Base-by-base conservation (phyloP, 2,113 vertebrate species). In the Hiodon alosoides region DNA sequence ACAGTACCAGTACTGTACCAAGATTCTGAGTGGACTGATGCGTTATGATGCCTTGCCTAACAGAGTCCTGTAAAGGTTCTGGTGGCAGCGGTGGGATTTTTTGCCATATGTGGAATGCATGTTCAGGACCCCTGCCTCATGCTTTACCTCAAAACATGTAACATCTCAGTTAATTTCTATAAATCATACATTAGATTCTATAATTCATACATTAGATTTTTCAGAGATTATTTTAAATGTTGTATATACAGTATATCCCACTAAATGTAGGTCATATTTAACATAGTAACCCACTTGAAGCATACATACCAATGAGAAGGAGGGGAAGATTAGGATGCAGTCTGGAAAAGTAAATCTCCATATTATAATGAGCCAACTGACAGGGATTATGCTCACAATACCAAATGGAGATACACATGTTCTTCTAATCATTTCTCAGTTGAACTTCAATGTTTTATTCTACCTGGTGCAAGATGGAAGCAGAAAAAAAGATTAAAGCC, bases 261-360 rank as follows among this genome's bases (percentile, higher is more conserved):
- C 70, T 71, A 57, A 71, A 59, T 71, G 58, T 31, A 31, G 31
- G 31, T 31, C 46, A 71, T 71, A 74, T 54, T 65, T 64, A 66
- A 66, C 52, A 66, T 66, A 74, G 31, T 64, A 16, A 64, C 52
- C 58, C 52, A 55, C 7, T 55, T 47, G 55, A 64, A 53, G n/a
- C 48, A 65, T 52, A 73, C 16, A 52, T 50, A 5, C 61, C 16
- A 47, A 8, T 54, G 51, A 74, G 72, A 65, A 52, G 16, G 55
- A 4, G 13, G 17, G 10, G 17, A 6, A 53, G 13, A 52, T 31
- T 31, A 9, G 55, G 64, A 9, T 54, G 61, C 7, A 13, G 52
- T 64, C 14, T n/a, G 11, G 47, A 60, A 59, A 61, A 72, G 54
- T 66, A 71, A 71, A 60, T 71, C 55, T 71, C 57, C 14, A 9